Percentiles rank a stretch among this genome's conserved stretches.
Conservation (phyloP, 1,140 invertebrate genomes). For the Acromyrmex heyeri region DNA sequence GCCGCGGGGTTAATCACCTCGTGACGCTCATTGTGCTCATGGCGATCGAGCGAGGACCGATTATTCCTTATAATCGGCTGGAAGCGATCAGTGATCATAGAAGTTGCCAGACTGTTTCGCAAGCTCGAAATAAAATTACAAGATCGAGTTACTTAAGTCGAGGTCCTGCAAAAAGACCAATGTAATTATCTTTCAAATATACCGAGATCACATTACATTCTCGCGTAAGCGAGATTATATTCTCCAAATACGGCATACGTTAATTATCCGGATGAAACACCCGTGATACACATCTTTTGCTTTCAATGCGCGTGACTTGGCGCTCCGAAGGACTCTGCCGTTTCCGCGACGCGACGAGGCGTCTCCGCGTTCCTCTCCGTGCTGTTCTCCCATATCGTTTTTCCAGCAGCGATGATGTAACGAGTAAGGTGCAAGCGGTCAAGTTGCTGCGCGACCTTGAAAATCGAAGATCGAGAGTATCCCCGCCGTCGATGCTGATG, state of each 20-base stretch:
- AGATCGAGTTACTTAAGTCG: background rate
- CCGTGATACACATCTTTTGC: background rate
- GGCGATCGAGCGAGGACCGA: slow-evolving; percentile 1
- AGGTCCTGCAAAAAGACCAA: background rate
- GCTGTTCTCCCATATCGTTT: background rate
- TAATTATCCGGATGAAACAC: background rate
- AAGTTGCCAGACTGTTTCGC: background rate
- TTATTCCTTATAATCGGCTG: background rate
- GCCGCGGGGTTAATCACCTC: slow-evolving; percentile 62
- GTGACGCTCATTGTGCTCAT: slow-evolving; percentile 3
- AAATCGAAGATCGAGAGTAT: slow-evolving; percentile 78
- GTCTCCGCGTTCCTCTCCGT: background rate
- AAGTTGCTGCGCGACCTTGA: slow-evolving; percentile 69
- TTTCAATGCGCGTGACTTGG: slow-evolving; percentile 6
- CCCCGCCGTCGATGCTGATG: background rate
- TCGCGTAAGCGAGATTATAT: too few species aligned
- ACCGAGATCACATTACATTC: background rate
- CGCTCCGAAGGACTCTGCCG: slow-evolving; percentile 34
- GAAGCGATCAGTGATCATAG: background rate
- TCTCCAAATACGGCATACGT: background rate
- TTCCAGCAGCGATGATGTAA: slow-evolving; percentile 38
- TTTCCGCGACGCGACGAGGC: slow-evolving; percentile 18
- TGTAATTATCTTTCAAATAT: background rate
- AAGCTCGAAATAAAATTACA: background rate
- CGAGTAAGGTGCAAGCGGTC: slow-evolving; percentile 39